Evolutionary conservation across 2,797 vertebrate species (phyloP).

Genomic region (Etheostoma nigrum): DNA sequence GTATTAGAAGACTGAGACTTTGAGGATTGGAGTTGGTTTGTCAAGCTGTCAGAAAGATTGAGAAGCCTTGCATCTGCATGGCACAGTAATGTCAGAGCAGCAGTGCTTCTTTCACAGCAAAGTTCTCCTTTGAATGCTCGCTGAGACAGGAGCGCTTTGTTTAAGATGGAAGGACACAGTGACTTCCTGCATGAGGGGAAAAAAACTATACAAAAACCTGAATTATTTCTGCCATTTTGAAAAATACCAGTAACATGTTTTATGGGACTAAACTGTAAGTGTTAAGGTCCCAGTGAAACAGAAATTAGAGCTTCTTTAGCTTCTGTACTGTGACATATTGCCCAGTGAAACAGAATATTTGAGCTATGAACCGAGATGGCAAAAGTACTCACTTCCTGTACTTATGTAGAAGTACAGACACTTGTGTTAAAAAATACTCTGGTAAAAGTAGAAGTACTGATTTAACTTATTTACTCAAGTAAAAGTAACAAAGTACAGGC

Average conservation of each 20-base stretch:
- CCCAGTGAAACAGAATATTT: too few species aligned
- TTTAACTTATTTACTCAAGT: too few species aligned
- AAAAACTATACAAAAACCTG: neutral
- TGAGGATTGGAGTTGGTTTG: constrained; percentile 73
- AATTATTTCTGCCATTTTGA: constrained; percentile 14
- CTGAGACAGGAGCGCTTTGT: constrained; percentile 38
- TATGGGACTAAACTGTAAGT: neutral
- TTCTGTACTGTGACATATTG: too few species aligned
- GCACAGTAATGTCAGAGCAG: constrained; percentile 70
- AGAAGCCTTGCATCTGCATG: constrained; percentile 75
- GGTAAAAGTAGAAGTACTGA: too few species aligned
- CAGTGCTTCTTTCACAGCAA: constrained; percentile 52
- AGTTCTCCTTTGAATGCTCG: constrained; percentile 46
- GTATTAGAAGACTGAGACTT: constrained; percentile 69
- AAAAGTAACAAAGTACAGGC: too few species aligned
- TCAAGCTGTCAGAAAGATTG: constrained; percentile 82
- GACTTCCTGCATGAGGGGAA: constrained; percentile 18
- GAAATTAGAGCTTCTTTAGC: too few species aligned
- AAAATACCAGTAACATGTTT: constrained; percentile 6
- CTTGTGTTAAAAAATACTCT: too few species aligned
- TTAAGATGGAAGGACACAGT: constrained; percentile 19
- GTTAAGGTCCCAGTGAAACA: neutral
- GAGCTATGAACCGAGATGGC: too few species aligned
- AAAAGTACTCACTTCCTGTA: too few species aligned
- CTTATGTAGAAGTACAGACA: too few species aligned